Conservation (phyloP, 2,797 vertebrate species). For the Scolopax rusticola region DNA sequence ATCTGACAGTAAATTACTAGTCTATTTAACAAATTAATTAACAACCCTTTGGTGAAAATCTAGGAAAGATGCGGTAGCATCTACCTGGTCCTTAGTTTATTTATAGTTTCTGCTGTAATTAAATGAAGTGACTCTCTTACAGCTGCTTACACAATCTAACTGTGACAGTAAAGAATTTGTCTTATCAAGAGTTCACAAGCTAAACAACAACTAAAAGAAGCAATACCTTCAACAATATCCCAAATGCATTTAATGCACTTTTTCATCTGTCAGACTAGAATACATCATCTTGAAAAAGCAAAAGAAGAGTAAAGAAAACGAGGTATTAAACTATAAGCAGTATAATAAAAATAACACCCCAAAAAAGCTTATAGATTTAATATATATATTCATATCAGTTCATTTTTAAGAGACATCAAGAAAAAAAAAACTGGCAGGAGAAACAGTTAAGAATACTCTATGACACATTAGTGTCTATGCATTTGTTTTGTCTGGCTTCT, state of each 20-base stretch:
- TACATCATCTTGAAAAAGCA: background rate
- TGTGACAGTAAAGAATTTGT: background rate
- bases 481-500: conserved; percentile 66
- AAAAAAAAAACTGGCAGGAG: background rate
- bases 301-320: background rate
- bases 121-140: background rate
- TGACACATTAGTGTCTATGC: background rate
- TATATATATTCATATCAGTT: background rate
- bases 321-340: background rate
- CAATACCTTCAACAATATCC: background rate
- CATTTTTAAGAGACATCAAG: background rate
- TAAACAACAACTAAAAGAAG: background rate
- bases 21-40: background rate
- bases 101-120: background rate
- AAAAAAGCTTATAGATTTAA: background rate
- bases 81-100: background rate
- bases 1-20: background rate
- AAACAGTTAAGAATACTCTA: background rate
- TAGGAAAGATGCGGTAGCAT: background rate
- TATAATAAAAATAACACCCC: background rate
- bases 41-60: background rate
- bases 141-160: background rate
- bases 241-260: background rate
- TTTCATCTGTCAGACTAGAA: background rate
- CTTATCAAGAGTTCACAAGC: background rate